Evolutionary conservation across 2,888 invertebrate species (phyloP), one percentile per base, ranked within the genome.

Genomic region (Lasioglossum marginatum): DNA sequence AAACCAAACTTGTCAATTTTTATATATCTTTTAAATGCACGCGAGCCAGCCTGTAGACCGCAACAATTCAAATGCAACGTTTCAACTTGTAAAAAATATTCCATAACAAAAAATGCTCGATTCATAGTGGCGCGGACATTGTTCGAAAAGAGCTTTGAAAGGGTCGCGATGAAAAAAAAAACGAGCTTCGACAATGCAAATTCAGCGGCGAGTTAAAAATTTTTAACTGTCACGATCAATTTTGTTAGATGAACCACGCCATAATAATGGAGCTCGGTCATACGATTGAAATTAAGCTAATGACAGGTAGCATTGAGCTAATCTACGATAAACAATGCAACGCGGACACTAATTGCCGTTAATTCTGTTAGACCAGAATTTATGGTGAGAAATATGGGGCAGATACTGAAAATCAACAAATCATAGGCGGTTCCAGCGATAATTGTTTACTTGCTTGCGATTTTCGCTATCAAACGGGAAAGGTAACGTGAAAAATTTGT

Each of bases 181-280:
- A 10, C 34, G 23, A n/a, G 23, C 37, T 23, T 3, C 37, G 12
- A 40, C 66, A 31, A 48, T 45, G 34, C 52, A 52, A 52, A 19
- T 68, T 57, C 23, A 43, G 27, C 16, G 27, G 8, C 52, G 77
- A 66, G 63, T 82, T 77, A 77, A 66, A 82, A 82, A 82, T 83
- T 83, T 83, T 83, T 83, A 83, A 83, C 82, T 66, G 34, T 66
- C 34, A 10, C 66, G 23, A 66, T 66, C 19, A 34, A 66, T 66
- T 66, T 34, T 10, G 19, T 34, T 66, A 4, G 34, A 66, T 37
- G 34, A 66, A 66, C 31, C 34, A 3, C 66, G 34, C 34, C 10
- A 37, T 19, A 34, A 66, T 66, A 66, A 66, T 34, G 34, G 66
- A 66, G 34, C 34, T 34, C 23, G 34, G 23, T 34, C 8, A 19